Base-by-base conservation (phyloP, 2,113 vertebrate species). In the Leptobrachium leishanense region DNA sequence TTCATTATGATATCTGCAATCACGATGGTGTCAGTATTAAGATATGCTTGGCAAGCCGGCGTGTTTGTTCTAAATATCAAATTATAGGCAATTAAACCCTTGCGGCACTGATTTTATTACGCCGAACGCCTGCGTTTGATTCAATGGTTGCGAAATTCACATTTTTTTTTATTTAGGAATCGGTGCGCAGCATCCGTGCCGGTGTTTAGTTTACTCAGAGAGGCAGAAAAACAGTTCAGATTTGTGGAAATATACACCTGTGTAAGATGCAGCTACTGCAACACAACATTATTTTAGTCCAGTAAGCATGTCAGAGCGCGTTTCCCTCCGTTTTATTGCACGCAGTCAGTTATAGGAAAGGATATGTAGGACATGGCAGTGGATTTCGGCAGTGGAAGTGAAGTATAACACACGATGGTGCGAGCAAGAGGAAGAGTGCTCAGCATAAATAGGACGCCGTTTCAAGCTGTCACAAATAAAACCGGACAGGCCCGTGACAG, bases 51-150 rank as follows among this genome's bases (percentile, higher is more conserved):
- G 89, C 86, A 87, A 85, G 87, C 81, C 87, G 78, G 15, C 80
- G 80, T 84, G 79, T 87, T 85, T 85, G 10, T 64, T 88, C 41
- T 81, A 89, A 92, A 90, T 88, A 90, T 90, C 87, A 88, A 90
- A 85, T 86, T 81, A 88, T 84, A 82, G 83, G 84, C 91, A 92
- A 93, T 88, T 88, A 88, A 90, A 89, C 83, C 87, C 83, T 87
- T 90, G 86, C 85, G 82, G 83, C 82, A 89, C 92, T 88, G 85
- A 89, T 87, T 82, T 84, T 88, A 85, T 91, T 91, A 86, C 86
- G 88, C 57, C 83, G 85, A 86, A 86, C 85, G 81, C 86, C 3
- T 10, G 78, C 62, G 5, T 6, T 6, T 13, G 9, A 64, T 31
- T 31, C 20, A 31, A 31, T 31, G 20, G 20, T 31, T 31, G 20